Base-by-base conservation (phyloP, 2,113 vertebrate genomes). In the Gasterosteus aculeatus region DNA sequence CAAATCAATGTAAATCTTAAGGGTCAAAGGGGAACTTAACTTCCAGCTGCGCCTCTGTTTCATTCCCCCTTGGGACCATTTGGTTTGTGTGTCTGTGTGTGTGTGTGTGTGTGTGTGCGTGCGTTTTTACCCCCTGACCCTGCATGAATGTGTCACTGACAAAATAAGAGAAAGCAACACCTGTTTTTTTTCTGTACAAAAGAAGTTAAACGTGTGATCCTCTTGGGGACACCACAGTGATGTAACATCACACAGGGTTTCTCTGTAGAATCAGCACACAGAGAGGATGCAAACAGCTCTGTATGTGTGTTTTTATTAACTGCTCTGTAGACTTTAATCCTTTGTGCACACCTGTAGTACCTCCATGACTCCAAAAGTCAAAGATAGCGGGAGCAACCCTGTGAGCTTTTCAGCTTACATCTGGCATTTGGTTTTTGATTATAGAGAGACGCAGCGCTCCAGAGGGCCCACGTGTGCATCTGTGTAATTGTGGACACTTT, bases 21-120 rank as follows among this genome's bases (percentile, higher is more conserved):
- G 26, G 81, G 82, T 87, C 85, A 89, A 86, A 91, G 88, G 88
- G 81, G 51, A 85, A 8, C 18, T 29, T 58, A 68, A 83, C 79
- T 73, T 85, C 77, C 88, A 91, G 85, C 87, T 90, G 84, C 0
- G 35, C 74, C 74, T 74, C 49, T 72, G 58, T 75, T 69, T 78
- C 39, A 46, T 60, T 72, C 69, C 75, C 78, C 56, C 39, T 4
- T 22, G 53, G 69, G 70, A 77, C 12, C 2, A 18, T 12, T 72
- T 38, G 69, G 53, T 54, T 22, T 29, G 53, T 54, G 53, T 54
- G 53, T 54, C n/a, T 54, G 49, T 22, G 49, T 53, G 49, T 41
- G 62, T 60, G 63, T 42, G 60, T 67, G 64, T 75, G 47, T 75
- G 54, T 66, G 70, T 60, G 59, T 61, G 76, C 61, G 19, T 22